phyloP scores from a whole-genome alignment of 2,113 vertebrate species.

The Tonatia bakeri region DNA sequence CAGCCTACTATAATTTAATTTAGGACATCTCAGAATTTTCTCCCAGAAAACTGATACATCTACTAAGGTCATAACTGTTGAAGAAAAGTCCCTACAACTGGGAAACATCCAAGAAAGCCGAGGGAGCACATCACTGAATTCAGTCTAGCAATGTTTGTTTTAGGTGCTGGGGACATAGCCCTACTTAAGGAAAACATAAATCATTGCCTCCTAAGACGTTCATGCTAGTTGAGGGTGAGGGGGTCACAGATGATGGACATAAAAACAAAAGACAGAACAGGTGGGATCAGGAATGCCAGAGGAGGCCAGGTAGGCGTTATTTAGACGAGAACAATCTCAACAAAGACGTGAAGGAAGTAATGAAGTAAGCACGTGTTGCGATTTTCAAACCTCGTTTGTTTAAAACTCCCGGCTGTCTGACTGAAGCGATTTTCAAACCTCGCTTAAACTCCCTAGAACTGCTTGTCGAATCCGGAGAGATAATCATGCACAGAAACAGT shows the following conservation, averaged over 20 bases:
- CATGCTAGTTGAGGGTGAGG: background rate
- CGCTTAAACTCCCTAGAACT: too few species aligned
- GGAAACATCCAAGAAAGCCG: background rate
- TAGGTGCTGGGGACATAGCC: background rate
- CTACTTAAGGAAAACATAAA: background rate
- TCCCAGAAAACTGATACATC: background rate
- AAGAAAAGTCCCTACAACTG: background rate
- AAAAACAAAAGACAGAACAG: background rate
- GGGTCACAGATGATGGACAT: background rate
- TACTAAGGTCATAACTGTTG: background rate
- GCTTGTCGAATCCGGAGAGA: too few species aligned
- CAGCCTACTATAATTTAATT: background rate
- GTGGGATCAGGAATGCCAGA: background rate
- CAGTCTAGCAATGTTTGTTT: background rate
- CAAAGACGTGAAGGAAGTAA: background rate
- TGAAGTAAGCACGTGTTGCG: too few species aligned
- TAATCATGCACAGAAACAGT: too few species aligned
- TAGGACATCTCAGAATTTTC: background rate
- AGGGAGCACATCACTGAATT: background rate
- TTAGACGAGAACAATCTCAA: background rate
- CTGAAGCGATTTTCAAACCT: too few species aligned
- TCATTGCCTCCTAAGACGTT: background rate
- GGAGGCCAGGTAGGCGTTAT: background rate
- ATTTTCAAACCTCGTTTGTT: too few species aligned
- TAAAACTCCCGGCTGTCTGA: too few species aligned